These are phyloP conservation scores for Heliconius hewitsoni DNA, from an alignment of 1,140 invertebrate genomes.

Conservation along the genomic window DNA sequence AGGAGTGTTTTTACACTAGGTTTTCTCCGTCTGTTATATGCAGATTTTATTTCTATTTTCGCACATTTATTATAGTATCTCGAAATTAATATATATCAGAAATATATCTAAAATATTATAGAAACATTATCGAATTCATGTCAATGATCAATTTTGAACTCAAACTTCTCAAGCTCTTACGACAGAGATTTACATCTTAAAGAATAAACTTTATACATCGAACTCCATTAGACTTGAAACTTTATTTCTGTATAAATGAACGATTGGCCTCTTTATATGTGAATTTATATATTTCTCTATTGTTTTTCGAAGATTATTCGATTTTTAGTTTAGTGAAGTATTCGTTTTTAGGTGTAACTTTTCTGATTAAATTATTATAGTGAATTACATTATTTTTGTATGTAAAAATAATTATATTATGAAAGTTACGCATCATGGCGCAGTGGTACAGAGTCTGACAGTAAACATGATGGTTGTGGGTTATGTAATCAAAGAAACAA, in stretches of 20 bases:
- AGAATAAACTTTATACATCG: neutral
- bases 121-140: neutral
- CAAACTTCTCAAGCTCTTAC: neutral
- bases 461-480: too few relatives aligned
- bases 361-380: too few relatives aligned
- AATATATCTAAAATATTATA: neutral
- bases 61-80: too few relatives aligned
- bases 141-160: neutral
- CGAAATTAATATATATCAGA: neutral
- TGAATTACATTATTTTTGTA: too few relatives aligned
- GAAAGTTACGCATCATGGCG: too few relatives aligned
- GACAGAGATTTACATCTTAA: neutral
- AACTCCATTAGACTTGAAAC: neutral
- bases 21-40: neutral
- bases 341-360: too few relatives aligned
- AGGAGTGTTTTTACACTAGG: neutral
- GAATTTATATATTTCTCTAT: neutral
- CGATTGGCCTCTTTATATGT: neutral
- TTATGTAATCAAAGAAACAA: too few relatives aligned
- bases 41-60: too few relatives aligned
- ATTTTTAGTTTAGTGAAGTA: too few relatives aligned
- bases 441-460: too few relatives aligned
- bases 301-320: neutral
- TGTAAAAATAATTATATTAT: too few relatives aligned
- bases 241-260: neutral